Percentiles rank a stretch among this genome's conserved stretches.
phyloP scores from a whole-genome alignment of 2,113 vertebrate genomes.

The Pitta sordida region DNA sequence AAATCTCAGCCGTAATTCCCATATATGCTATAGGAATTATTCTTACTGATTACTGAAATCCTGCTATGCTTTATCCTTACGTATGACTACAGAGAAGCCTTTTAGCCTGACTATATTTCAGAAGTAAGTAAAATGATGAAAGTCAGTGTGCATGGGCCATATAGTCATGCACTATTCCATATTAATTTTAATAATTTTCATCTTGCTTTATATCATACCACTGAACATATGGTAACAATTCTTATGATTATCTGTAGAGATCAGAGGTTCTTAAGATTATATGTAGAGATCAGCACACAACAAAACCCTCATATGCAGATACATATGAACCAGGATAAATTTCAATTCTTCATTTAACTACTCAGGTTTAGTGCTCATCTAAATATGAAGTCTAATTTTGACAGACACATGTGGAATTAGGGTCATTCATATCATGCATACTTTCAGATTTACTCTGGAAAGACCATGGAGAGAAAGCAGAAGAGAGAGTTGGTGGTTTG shows the following conservation, averaged over 20 bases:
- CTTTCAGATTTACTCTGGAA: neutral
- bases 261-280: neutral
- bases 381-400: neutral
- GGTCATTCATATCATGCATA: neutral
- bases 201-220: neutral
- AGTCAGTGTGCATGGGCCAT: neutral
- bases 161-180: neutral
- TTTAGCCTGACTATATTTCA: neutral
- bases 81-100: neutral
- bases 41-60: neutral
- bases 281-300: neutral
- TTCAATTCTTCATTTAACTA: neutral
- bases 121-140: neutral
- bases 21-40: neutral
- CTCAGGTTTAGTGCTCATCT: neutral
- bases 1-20: neutral
- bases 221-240: neutral
- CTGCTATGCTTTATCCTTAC: neutral
- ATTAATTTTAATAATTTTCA: conserved; percentile 17
- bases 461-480: neutral
- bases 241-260: too few relatives aligned
- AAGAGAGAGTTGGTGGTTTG: neutral
- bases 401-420: neutral
- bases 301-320: neutral
- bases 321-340: neutral